Evolutionary conservation across 2,113 vertebrate genomes (phyloP).

Genomic region (Neolamprologus hecqui): DNA sequence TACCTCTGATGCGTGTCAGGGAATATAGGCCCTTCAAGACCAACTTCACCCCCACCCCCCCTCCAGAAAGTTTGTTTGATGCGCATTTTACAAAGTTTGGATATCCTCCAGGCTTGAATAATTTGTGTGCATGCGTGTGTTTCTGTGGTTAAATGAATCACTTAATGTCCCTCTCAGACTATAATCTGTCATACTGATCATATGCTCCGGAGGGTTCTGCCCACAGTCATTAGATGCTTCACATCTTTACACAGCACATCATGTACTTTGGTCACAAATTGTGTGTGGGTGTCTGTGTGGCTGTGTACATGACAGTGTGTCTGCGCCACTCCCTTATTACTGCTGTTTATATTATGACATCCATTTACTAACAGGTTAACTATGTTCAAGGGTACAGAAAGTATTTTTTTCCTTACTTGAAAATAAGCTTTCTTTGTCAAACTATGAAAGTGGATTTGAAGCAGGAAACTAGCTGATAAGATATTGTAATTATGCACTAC

Average conservation of each 20-base stretch:
- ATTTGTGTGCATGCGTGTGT: not conserved
- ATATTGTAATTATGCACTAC: not conserved
- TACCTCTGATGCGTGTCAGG: not conserved
- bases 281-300: not conserved
- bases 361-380: not conserved
- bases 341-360: not conserved
- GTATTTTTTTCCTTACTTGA: not conserved
- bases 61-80: not conserved
- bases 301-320: not conserved
- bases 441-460: not conserved
- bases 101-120: not conserved
- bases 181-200: slow-evolving; percentile 38
- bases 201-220: slow-evolving; percentile 7
- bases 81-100: not conserved
- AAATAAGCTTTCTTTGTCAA: not conserved
- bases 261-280: not conserved
- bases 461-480: not conserved
- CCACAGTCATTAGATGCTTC: slow-evolving; percentile 14
- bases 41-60: not conserved
- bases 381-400: not conserved
- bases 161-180: slow-evolving; percentile 8
- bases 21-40: not conserved
- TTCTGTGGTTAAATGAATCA: slow-evolving; percentile 3
- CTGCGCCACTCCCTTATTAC: not conserved
- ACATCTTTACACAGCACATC: not conserved